These are phyloP conservation scores for Spodoptera litura DNA, from an alignment of 1,140 invertebrate species.

Conservation along the genomic window DNA sequence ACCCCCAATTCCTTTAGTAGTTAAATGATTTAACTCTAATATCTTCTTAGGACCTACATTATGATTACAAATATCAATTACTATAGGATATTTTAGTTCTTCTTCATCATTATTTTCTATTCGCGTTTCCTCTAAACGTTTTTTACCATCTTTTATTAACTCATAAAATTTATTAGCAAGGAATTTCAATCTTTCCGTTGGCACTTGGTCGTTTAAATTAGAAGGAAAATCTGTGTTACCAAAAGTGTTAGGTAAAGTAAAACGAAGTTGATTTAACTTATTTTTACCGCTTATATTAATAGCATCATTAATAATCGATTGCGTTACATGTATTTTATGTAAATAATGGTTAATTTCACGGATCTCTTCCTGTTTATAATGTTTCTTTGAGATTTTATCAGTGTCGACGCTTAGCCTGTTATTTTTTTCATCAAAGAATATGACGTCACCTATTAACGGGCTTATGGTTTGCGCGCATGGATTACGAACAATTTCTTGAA, in stretches of 20 bases:
- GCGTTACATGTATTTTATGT: constrained; percentile 28
- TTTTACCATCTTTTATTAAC: constrained; percentile 15
- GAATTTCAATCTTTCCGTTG: constrained; percentile 6
- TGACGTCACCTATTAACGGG: constrained; percentile 15
- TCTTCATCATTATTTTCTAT: neutral
- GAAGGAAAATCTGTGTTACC: constrained; percentile 48
- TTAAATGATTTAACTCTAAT: constrained; percentile 22
- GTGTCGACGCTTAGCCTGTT: constrained; percentile 34
- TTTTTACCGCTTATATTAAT: constrained; percentile 25
- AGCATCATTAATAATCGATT: constrained; percentile 36
- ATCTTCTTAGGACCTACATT: constrained; percentile 19
- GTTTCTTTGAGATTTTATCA: constrained; percentile 39
- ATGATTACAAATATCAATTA: constrained; percentile 41
- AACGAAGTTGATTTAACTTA: constrained; percentile 32
- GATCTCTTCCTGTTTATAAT: constrained; percentile 39
- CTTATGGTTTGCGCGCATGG: constrained; percentile 37
- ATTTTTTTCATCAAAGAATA: constrained; percentile 43
- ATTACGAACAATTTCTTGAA: constrained; percentile 16
- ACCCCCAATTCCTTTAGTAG: constrained; percentile 43
- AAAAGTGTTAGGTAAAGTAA: constrained; percentile 46
- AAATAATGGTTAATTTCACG: constrained; percentile 17
- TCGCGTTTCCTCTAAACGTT: neutral
- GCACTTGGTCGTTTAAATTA: constrained; percentile 2
- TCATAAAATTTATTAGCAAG: constrained; percentile 29
- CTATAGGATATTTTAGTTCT: neutral